Evolutionary conservation across 2,888 invertebrate genomes (phyloP), one percentile per base, ranked within the genome.

Genomic region (Patella caerulea): DNA sequence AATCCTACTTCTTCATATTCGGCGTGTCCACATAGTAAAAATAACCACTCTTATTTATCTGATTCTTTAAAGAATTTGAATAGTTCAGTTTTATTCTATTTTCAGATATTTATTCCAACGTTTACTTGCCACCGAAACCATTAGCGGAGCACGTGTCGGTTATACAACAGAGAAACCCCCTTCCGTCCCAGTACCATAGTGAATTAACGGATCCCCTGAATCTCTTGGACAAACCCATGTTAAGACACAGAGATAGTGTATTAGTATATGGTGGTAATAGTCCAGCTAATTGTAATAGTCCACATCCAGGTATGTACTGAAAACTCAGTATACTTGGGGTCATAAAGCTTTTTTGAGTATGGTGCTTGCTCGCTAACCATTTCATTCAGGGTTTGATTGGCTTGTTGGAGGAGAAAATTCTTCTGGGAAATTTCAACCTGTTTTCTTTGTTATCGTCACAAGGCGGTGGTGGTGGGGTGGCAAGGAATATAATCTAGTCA

Each of bases 81-180:
- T 72, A 29, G n/a, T 73, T 73, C 15, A 69, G 0, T 55, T 29
- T 54, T 24, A 4, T 12, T 3, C 15, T 80, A 72, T 56, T 76
- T 76, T 71, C 83, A 84, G 87, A 86, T 69, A 86, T 84, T 75
- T 82, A 78, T 80, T 73, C 80, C 55, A 52, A 78, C 70, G 59
- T 75, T 72, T 29, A 72, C 2, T 87, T 85, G 69, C 77, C 79
- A 9, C 83, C 85, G 53, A 89, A 88, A 75, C 88, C 89, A 14
- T 78, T 87, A 24, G 90, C 86, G n/a, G 89, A 90, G 77, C 89
- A 89, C 79, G 89, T 90, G 45, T 86, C 90, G 0, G 90, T 90
- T 17, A 90, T 90, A 9, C 89, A 89, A 72, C 86, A 85, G 17
- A 82, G 89, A 2, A 80, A 82, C 45, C 81, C 84, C 9, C 72